phyloP scores from a whole-genome alignment of 2,113 vertebrate genomes.

The Gymnorhina tibicen region DNA sequence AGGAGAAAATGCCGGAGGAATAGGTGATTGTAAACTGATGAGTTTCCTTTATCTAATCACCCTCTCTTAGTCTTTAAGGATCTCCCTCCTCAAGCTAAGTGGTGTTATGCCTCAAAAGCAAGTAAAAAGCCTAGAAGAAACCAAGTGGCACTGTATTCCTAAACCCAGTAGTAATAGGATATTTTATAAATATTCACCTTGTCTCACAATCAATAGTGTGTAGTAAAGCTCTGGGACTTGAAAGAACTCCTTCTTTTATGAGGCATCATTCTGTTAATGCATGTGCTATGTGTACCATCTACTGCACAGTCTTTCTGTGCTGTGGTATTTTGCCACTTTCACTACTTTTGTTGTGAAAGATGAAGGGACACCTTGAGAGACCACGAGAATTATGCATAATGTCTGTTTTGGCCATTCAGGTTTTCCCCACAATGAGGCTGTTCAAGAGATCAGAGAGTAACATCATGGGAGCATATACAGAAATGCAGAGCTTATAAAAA shows the following conservation, averaged over 20 bases:
- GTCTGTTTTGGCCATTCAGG: neutral
- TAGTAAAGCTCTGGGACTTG: neutral
- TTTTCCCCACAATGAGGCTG: neutral
- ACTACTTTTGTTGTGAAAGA: neutral
- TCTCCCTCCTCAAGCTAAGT: neutral
- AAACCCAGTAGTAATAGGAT: neutral
- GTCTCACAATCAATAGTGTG: accelerated
- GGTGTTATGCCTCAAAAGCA: neutral
- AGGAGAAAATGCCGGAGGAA: neutral
- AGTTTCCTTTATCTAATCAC: neutral
- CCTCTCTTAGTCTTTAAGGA: neutral
- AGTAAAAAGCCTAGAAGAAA: neutral
- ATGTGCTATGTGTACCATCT: neutral
- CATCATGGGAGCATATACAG: neutral
- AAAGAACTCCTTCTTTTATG: neutral
- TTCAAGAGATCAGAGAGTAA: neutral
- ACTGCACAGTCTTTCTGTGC: neutral
- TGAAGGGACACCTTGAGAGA: neutral
- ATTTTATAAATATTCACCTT: neutral
- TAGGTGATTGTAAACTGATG: neutral
- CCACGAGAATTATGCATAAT: neutral
- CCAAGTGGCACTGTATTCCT: neutral
- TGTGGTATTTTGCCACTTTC: neutral
- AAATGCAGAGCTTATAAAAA: neutral
- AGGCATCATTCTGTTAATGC: neutral